A percentile compares a stretch with the other conserved stretches of the same genome.
These are phyloP conservation scores for Indri indri DNA, from an alignment of 2,113 vertebrate genomes.

Conservation along the genomic window DNA sequence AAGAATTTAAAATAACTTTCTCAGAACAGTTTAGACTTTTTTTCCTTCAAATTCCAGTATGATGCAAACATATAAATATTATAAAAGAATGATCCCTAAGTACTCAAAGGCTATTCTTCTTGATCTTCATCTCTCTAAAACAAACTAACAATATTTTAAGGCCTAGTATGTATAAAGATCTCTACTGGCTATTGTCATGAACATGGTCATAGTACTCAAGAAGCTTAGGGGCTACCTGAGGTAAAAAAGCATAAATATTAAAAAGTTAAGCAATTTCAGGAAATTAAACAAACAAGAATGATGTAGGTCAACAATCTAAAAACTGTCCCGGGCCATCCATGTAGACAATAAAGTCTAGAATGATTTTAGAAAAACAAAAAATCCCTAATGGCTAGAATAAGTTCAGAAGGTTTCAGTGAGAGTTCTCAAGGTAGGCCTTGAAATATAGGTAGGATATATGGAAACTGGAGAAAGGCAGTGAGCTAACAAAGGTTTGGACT, in stretches of 20 bases:
- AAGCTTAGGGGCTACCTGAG: not conserved
- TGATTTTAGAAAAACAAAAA: not conserved
- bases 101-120: not conserved
- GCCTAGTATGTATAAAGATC: not conserved
- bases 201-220: not conserved
- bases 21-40: not conserved
- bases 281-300: not conserved
- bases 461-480: not conserved
- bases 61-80: not conserved
- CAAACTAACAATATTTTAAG: not conserved
- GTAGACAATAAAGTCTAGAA: not conserved
- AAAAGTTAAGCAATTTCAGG: slow-evolving; percentile 32
- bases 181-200: not conserved
- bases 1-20: slow-evolving; percentile 35
- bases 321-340: not conserved
- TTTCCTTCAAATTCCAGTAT: not conserved
- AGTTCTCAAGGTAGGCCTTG: not conserved
- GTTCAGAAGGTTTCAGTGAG: not conserved
- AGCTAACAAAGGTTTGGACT: not conserved
- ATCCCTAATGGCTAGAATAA: not conserved
- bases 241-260: not conserved
- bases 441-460: not conserved
- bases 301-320: not conserved
- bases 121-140: slow-evolving; percentile 9
- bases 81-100: not conserved